phyloP scores from a whole-genome alignment of 2,888 invertebrate species.

The Tyria jacobaeae region DNA sequence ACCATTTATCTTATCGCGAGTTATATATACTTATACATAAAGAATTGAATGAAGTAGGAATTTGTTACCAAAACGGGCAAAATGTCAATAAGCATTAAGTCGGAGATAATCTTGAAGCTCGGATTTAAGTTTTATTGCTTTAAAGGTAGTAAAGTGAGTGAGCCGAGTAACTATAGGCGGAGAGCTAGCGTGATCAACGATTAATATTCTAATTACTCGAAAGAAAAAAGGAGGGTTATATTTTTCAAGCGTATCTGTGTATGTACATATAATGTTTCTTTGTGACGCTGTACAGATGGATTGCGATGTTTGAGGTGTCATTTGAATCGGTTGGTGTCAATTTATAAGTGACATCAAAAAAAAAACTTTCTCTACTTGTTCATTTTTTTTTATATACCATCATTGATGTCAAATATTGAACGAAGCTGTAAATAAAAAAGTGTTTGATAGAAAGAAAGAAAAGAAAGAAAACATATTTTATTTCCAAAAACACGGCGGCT shows the following conservation, averaged over 20 bases:
- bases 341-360: no score
- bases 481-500: no score
- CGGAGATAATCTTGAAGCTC: conserved; percentile 66
- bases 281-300: no score
- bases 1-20: conserved; percentile 52
- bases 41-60: conserved; percentile 37
- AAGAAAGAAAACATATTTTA: no score
- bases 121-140: conserved; percentile 68
- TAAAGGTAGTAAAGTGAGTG: conserved; percentile 65
- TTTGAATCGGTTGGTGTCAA: no score
- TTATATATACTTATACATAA: conserved; percentile 33
- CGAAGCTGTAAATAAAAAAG: background rate
- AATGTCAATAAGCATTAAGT: conserved; percentile 66
- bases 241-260: no score
- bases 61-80: conserved; percentile 54
- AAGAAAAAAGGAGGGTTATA: no score
- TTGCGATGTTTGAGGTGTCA: no score
- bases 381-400: background rate
- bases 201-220: conserved; percentile 6
- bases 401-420: background rate
- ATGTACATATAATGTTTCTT: no score
- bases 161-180: conserved; percentile 54
- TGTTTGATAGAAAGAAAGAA: no score
- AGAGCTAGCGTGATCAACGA: conserved; percentile 44
- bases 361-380: no score